A percentile compares a stretch with the other conserved stretches of the same genome.
Evolutionary conservation across 2,113 vertebrate genomes (phyloP).

Genomic region (Megatriorchis doriae): DNA sequence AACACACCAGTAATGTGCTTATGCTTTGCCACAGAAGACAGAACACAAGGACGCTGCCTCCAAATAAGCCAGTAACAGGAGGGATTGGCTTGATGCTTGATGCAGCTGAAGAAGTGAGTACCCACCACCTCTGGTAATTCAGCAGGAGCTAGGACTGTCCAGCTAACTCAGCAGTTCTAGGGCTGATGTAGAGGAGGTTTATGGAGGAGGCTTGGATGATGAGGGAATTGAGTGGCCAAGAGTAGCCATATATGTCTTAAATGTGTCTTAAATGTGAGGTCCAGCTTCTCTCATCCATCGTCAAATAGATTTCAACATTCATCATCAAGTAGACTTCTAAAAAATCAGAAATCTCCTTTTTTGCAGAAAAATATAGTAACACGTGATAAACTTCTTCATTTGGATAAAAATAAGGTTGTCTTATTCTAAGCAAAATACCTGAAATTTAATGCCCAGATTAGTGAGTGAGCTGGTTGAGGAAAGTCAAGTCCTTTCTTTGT

Average conservation of each 20-base stretch:
- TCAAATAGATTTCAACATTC: background rate
- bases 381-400: background rate
- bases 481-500: background rate
- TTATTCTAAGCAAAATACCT: background rate
- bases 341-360: background rate
- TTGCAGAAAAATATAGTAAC: background rate
- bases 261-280: background rate
- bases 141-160: background rate
- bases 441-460: background rate
- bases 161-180: background rate
- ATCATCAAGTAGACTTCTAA: background rate
- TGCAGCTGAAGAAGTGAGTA: background rate
- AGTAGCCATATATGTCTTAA: background rate
- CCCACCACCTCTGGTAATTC: background rate
- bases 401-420: background rate
- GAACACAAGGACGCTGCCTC: background rate
- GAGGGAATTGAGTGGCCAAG: background rate
- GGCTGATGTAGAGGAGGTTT: background rate
- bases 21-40: background rate
- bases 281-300: background rate
- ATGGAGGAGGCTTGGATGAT: background rate
- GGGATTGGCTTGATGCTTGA: background rate
- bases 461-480: background rate
- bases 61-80: rapidly evolving
- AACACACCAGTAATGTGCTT: rapidly evolving